A percentile compares a stretch with the other conserved stretches of the same genome.
Evolutionary conservation across 2,888 invertebrate species (phyloP).

Genomic region (Nephrotoma flavescens): DNA sequence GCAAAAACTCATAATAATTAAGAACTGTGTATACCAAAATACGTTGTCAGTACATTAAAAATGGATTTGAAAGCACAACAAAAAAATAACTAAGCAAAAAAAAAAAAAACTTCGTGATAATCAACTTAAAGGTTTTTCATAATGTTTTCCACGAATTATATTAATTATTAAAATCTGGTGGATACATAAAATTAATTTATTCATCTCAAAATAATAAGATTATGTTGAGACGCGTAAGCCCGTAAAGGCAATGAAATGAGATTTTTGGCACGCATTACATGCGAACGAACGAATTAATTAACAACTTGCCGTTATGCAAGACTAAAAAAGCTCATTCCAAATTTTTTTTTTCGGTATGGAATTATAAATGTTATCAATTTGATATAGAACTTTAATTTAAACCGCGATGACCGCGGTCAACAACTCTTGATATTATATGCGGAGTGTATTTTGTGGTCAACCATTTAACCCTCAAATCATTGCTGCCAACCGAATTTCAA

Average conservation of each 20-base stretch:
- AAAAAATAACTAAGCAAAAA: not conserved
- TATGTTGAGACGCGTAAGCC: not conserved
- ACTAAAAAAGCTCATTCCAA: too few relatives aligned
- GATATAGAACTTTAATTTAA: too few relatives aligned
- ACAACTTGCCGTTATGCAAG: not conserved
- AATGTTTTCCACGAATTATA: not conserved
- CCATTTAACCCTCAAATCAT: too few relatives aligned
- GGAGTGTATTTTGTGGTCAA: too few relatives aligned
- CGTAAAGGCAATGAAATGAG: not conserved
- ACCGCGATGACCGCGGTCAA: too few relatives aligned
- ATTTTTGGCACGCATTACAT: not conserved
- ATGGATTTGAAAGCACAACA: not conserved
- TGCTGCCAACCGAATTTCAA: too few relatives aligned
- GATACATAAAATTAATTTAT: not conserved
- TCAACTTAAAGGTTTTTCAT: not conserved
- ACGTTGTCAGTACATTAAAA: not conserved
- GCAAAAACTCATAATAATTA: too few relatives aligned
- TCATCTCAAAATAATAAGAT: not conserved
- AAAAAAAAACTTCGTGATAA: not conserved
- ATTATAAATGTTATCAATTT: too few relatives aligned
- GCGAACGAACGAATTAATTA: not conserved
- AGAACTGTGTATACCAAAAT: too few relatives aligned
- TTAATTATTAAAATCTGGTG: not conserved
- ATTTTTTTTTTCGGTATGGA: too few relatives aligned
- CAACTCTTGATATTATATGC: too few relatives aligned